Base-by-base conservation (phyloP, 2,113 vertebrate species). In the Casuarius casuarius region DNA sequence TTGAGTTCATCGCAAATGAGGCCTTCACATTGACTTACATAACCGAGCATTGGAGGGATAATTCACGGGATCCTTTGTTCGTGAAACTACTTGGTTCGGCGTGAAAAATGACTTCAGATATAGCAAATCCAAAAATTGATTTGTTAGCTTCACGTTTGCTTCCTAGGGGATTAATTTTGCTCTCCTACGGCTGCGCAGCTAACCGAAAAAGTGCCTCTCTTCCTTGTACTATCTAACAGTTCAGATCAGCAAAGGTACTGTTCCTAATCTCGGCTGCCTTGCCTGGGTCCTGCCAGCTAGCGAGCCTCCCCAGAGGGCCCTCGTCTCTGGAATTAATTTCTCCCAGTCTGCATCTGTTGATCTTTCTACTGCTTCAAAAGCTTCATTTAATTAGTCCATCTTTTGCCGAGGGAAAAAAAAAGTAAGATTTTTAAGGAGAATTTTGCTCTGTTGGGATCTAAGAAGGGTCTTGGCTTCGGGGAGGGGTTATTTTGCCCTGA, bases 281-380 rank as follows among this genome's bases (percentile, higher is more conserved):
- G 0, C 40, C 31, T 1, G 2, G 21, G 17, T 58, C 65, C 3
- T 7, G 26, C 33, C 0, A 0, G 56, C 17, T 15, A 44, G 35
- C 58, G 6, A 78, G 19, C 61, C 46, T 71, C 22, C 31, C 2
- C 3, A 12, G 14, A 13, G 8, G 3, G 3, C 28, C 54, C 16
- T 66, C 26, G 31, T 38, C 42, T 74, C 65, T 54, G 54, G 19
- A 62, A 54, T 73, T 49, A 1, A 7, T 66, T 79, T 85, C 10
- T 70, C 29, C 20, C 6, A 1, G 1, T 40, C 59, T 62, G 40
- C 26, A 71, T 93, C 54, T 28, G 3, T 49, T 82, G 18, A 26
- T 70, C 25, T 74, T 46, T 79, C 5, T 88, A 66, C 10, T 42
- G 22, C 79, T 70, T 87, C 29, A 54, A 23, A 74, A 25, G 16